Evolutionary conservation across 2,888 invertebrate species (phyloP), one percentile per base, ranked within the genome.

Genomic region (Meghimatium bilineatum): DNA sequence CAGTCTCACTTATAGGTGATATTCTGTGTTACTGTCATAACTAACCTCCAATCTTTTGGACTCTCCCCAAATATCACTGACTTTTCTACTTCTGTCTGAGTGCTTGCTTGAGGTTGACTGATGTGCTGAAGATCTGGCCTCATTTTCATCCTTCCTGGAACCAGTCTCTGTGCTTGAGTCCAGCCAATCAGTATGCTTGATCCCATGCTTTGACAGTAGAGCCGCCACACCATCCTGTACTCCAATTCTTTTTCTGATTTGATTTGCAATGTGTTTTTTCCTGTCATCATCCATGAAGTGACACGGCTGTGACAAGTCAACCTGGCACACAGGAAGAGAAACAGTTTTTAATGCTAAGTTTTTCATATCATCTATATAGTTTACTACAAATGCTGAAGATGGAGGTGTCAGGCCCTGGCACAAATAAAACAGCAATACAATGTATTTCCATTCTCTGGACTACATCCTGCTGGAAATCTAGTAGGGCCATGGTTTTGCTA

Each of bases 251-350:
- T 90, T 90, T 20, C 91, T 87, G 17, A 92, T 91, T 82, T 91
- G 90, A 60, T 92, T 91, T 12, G 91, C 92, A 26, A 92, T 89
- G 29, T 90, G 82, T 80, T 90, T 90, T 83, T 90, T 90, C 85
- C 91, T 90, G 69, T 88, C 80, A 32, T 90, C 90, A 78, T 92
- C 91, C 77, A 91, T 91, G 56, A 89, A 90, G 32, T 87, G 78
- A 44, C 74, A 76, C 12, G 77, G 63, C 44, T 72, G 63, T 26
- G 72, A 83, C 74, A 63, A n/a, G n/a, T 82, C 60, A 34, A 56
- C 75, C 76, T 82, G 32, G n/a, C 12, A 44, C 12, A 44, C 44
- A 44, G 12, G 5, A 12, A 44, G 44, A 44, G 12, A 44, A 44
- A 44, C 44, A 44, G 5, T 44, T 5, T 44, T 8, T 12, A 44